phyloP scores from a whole-genome alignment of 2,797 vertebrate genomes.

The Phataginus tricuspis region DNA sequence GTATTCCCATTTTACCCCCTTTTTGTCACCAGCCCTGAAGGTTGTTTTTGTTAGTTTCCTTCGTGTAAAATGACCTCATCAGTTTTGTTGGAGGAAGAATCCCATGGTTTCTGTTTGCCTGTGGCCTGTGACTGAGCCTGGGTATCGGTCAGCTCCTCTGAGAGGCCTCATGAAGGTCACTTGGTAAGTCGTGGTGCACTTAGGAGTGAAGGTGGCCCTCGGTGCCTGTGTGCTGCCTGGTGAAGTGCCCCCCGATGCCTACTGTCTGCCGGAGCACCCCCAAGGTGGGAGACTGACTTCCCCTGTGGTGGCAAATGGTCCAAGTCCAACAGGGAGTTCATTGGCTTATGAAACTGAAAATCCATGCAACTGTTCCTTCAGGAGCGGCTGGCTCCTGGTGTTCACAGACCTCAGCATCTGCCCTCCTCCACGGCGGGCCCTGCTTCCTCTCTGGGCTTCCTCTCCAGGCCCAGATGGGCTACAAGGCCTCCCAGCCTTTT shows the following conservation, averaged over 20 bases:
- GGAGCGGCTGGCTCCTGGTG: not conserved
- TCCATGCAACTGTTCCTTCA: not conserved
- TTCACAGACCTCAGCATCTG: not conserved
- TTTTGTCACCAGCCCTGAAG: not conserved
- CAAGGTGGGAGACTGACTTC: not conserved
- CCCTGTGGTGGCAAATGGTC: not conserved
- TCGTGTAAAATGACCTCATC: not conserved
- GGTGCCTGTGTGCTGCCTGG: accelerated
- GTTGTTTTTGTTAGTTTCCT: not conserved
- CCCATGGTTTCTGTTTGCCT: not conserved
- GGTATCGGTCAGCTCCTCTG: not conserved
- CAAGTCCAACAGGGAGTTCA: not conserved
- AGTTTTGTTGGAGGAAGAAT: not conserved
- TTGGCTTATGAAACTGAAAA: not conserved
- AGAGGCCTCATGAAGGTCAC: not conserved
- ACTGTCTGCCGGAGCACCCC: not conserved
- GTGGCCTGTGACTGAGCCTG: not conserved
- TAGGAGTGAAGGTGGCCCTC: not conserved
- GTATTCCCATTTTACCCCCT: accelerated
- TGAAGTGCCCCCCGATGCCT: not conserved
- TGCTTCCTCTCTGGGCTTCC: not conserved
- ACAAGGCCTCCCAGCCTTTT: not conserved
- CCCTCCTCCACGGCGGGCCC: not conserved
- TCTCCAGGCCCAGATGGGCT: not conserved
- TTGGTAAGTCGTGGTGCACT: not conserved